Base-by-base conservation (phyloP, 2,797 vertebrate genomes). In the Epinephelus awoara region DNA sequence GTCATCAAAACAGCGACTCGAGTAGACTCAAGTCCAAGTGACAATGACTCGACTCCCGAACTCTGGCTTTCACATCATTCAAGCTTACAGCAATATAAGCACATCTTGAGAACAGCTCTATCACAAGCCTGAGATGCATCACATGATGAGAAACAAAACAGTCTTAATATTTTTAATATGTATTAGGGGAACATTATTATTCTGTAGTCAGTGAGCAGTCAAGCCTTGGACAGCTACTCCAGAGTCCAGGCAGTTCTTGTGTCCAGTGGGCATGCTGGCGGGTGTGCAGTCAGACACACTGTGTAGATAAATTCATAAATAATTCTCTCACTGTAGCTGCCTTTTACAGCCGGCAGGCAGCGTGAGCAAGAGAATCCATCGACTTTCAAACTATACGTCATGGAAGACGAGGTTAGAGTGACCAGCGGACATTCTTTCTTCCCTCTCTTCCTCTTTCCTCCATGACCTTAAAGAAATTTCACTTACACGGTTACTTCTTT, bases 221-320 rank as follows among this genome's bases (percentile, higher is more conserved):
- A 23, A 59, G 51, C 51, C 72, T 56, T 14, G 27, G 71, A 79
- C 69, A 47, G 38, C 79, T 56, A 46, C 83, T 88, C 72, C 55
- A 65, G 70, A 83, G 77, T 82, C 67, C 63, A 69, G 68, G 64
- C 75, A 18, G 72, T 21, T 63, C 46, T 56, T 64, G 66, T 79
- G 23, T 80, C 76, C 46, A 25, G 29, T 19, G 66, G 80, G 71
- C 65, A 72, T 0, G 77, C 86, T 82, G 46, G 68, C 40, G 42
- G 87, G 63, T 17, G 12, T 66, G 50, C 64, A 66, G 67, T 76
- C 82, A 49, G 89, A 83, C 69, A 79, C 82, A 63, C 69, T 69
- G 83, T 52, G 71, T 67, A 73, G 80, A 83, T 86, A 72, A 67
- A 85, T 75, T 90, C 86, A 92, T 90, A 85, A 91, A 92, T 91